Evolutionary conservation across 53 echinoderm and acorn worm species (phyloP), one percentile per base, ranked within the genome.

Genomic region (Echinarachnius parma): DNA sequence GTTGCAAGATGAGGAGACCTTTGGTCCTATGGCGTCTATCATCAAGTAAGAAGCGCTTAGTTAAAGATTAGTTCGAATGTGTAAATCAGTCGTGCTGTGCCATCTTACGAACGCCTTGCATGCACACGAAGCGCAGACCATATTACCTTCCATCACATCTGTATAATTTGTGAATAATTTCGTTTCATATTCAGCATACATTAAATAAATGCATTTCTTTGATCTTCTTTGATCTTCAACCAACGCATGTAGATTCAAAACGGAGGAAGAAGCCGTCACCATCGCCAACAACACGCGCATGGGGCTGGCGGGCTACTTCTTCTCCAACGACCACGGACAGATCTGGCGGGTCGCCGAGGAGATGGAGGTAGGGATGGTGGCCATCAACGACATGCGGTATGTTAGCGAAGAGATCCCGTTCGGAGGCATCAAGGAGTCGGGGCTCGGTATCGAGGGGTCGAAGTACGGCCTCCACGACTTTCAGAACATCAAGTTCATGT

Each of bases 11-110:
- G 93, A 93, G 64, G 93, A 93, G 49, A 93, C 93, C 2, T 93
- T 93, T 81, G 93, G 93, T 19, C 93, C 93, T 15, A 39, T 93
- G 45, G 93, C 93, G 71, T 89, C 93, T 18, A 46, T 93, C 8
- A 77, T 89, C 31, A 93, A 83, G 93, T 93, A 89, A 30, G 67
- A 55, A 34, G 2, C 39, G 37, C 15, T 19, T 13, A 14, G 7
- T 42, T 42, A 9, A 42, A 42, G 42, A 42, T 42, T n/a, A n/a
- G n/a, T n/a, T n/a, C n/a, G n/a, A n/a, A n/a, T n/a, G n/a, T n/a
- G n/a, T n/a, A n/a, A n/a, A n/a, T n/a, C n/a, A n/a, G n/a, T n/a
- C n/a, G n/a, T n/a, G n/a, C n/a, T n/a, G n/a, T n/a, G n/a, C n/a
- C n/a, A n/a, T n/a, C n/a, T n/a, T n/a, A n/a, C n/a, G n/a, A n/a